These are phyloP conservation scores for Ophion slaviceki DNA, from an alignment of 2,888 invertebrate species.

Conservation along the genomic window DNA sequence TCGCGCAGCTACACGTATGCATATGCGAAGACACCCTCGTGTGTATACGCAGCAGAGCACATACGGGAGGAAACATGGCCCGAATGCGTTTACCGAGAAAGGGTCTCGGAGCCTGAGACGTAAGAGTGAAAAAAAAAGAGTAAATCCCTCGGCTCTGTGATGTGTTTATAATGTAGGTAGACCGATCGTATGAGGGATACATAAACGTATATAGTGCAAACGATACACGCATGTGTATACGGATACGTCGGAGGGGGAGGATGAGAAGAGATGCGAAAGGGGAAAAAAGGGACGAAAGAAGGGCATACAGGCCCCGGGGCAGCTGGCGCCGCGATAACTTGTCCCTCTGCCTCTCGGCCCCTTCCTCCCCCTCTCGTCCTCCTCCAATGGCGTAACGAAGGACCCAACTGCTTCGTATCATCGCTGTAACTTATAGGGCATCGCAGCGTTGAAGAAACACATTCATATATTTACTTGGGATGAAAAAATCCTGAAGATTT, in stretches of 20 bases:
- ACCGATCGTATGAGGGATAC: conserved; percentile 23
- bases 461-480: conserved; percentile 1
- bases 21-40: background rate
- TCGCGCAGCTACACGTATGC: background rate
- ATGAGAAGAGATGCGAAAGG: conserved; percentile 17
- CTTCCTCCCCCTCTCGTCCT: conserved; percentile 22
- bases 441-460: conserved; percentile 19
- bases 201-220: conserved; percentile 27
- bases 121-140: conserved; percentile 28
- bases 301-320: conserved; percentile 64
- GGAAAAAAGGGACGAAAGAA: conserved; percentile 49
- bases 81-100: conserved; percentile 57
- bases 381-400: conserved; percentile 62
- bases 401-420: conserved; percentile 43
- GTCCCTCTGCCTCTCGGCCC: conserved; percentile 34
- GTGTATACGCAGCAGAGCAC: background rate
- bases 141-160: conserved; percentile 39
- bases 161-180: conserved; percentile 58
- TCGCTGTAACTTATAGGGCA: conserved; percentile 51
- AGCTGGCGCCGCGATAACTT: conserved; percentile 68
- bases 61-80: conserved; percentile 47
- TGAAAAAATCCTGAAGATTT: too few relatives aligned
- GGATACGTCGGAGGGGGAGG: conserved; percentile 28
- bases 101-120: background rate
- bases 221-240: conserved; percentile 21